Percentiles rank a stretch among this genome's conserved stretches.
Conservation (phyloP, 2,888 invertebrate genomes). For the Plagodis pulveraria region DNA sequence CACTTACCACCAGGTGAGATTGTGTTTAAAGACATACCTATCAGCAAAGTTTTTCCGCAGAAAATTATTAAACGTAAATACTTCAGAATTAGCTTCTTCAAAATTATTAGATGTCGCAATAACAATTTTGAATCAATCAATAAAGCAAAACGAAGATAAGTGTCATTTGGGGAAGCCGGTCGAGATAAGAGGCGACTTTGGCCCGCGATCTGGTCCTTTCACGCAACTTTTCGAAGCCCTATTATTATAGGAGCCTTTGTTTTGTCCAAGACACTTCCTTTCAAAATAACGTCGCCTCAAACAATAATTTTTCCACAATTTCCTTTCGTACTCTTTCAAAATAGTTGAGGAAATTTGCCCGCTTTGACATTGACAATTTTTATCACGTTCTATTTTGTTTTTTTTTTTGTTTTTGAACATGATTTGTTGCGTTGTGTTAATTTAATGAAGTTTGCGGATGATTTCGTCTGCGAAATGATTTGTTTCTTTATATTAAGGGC, state of each 20-base stretch:
- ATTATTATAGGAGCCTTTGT: constrained; percentile 70
- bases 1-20: too few species aligned
- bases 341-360: constrained; percentile 54
- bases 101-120: constrained; percentile 22
- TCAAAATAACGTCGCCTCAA: constrained; percentile 67
- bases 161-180: constrained; percentile 65
- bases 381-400: constrained; percentile 22
- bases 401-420: constrained; percentile 23
- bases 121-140: constrained; percentile 62
- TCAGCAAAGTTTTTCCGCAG: too few species aligned
- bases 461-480: constrained; percentile 16
- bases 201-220: constrained; percentile 52
- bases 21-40: too few species aligned
- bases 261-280: constrained; percentile 60
- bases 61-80: not conserved
- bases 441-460: constrained; percentile 22
- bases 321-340: constrained; percentile 50
- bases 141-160: constrained; percentile 64
- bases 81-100: not conserved
- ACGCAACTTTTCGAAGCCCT: constrained; percentile 60
- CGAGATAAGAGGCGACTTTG: constrained; percentile 66
- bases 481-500: constrained; percentile 9
- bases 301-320: constrained; percentile 55
- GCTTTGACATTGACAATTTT: constrained; percentile 33
- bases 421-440: constrained; percentile 25